These are phyloP conservation scores for Copidosoma aretas DNA, from an alignment of 2,888 invertebrate genomes.

Conservation along the genomic window DNA sequence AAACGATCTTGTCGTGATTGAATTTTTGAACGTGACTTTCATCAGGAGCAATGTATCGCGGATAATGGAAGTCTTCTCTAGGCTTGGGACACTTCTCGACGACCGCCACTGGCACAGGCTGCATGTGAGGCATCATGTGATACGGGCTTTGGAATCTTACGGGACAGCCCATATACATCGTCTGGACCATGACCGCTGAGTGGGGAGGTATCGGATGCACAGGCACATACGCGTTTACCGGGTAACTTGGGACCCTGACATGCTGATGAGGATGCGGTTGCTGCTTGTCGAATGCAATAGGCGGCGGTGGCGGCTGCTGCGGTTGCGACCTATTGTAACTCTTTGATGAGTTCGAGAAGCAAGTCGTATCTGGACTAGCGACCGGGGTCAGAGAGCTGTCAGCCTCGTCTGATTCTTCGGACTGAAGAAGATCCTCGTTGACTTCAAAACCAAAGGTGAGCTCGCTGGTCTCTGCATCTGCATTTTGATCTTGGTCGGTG, in stretches of 20 bases:
- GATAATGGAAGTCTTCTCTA: slow-evolving; percentile 62
- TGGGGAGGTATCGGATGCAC: slow-evolving; percentile 47
- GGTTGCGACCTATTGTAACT: slow-evolving; percentile 49
- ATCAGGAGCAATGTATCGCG: slow-evolving; percentile 62
- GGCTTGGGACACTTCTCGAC: slow-evolving; percentile 56
- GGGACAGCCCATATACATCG: slow-evolving; percentile 52
- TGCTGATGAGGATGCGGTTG: slow-evolving; percentile 42
- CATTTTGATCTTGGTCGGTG: slow-evolving; percentile 52
- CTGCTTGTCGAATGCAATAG: neutral
- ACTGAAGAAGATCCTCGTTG: slow-evolving; percentile 74
- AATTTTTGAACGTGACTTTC: slow-evolving; percentile 61
- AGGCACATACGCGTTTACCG: slow-evolving; percentile 48
- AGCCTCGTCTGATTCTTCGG: slow-evolving; percentile 53
- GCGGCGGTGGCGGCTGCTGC: slow-evolving; percentile 8
- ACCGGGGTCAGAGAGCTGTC: slow-evolving; percentile 45
- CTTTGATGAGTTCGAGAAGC: slow-evolving; percentile 50
- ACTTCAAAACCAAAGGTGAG: slow-evolving; percentile 84
- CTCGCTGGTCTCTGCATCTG: slow-evolving; percentile 65
- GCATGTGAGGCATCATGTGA: slow-evolving; percentile 46
- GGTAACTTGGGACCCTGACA: slow-evolving; percentile 48
- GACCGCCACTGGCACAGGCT: slow-evolving; percentile 33
- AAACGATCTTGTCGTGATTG: slow-evolving; percentile 70
- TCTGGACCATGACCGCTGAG: slow-evolving; percentile 52
- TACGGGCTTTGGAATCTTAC: slow-evolving; percentile 50
- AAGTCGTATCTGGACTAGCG: slow-evolving; percentile 41